Evolutionary conservation across 2,113 vertebrate genomes (phyloP), one percentile per base, ranked within the genome.

Genomic region (Burhinus oedicnemus): DNA sequence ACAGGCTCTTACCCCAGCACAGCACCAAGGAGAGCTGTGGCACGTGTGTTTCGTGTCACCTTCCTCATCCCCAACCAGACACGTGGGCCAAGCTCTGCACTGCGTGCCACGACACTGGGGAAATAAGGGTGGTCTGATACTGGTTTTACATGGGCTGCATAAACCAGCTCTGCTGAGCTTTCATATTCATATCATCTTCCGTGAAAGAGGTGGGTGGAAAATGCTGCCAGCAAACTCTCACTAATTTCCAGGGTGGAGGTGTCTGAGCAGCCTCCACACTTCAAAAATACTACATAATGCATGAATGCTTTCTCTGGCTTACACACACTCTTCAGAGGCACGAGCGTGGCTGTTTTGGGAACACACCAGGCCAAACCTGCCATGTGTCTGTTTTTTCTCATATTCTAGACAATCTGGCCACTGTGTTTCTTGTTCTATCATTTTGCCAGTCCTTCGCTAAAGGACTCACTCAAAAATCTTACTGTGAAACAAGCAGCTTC

Each of bases 221-320:
- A 80, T 0, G 40, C 89, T 95, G 94, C 95, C 87, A 95, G 86
- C 77, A 65, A 91, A 74, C 57, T 75, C 3, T 2, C 92, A 94
- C 52, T 87, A 72, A 84, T 96, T 95, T 96, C 70, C 91, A 95
- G 76, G 55, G 69, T 49, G 87, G 83, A 97, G 94, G 94, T 96
- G 95, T 96, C 69, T 71, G 66, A 94, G 95, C 95, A 89, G 89
- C 87, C 95, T 91, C 92, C 95, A 87, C 91, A 85, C 86, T 91
- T 84, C 6, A 9, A 71, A 85, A 94, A 94, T 95, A 95, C 97
- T 94, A 84, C 95, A 96, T 93, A 95, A 95, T 95, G 89, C 57
- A 95, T 93, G 91, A 95, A 82, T 82, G 74, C 89, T 71, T 81
- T 93, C 96, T 87, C 81, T 87, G 87, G 21, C 89, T 97, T 94